phyloP scores from a whole-genome alignment of 2,797 vertebrate genomes.

The Tapera naevia region DNA sequence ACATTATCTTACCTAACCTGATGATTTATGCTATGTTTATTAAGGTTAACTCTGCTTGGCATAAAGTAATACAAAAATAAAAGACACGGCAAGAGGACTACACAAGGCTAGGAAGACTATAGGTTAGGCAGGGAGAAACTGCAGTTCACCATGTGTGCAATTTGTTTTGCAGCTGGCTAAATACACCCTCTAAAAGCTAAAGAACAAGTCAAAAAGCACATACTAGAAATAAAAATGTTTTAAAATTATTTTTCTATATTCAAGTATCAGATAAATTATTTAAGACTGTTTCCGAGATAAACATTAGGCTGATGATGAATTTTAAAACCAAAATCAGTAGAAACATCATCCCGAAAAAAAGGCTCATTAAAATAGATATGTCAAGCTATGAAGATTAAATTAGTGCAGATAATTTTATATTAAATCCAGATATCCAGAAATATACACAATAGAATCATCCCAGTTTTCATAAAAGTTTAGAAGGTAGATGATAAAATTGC shows the following conservation, averaged over 20 bases:
- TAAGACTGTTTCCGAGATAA: slow-evolving; percentile 10
- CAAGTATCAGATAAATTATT: slow-evolving; percentile 51
- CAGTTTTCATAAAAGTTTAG: slow-evolving; percentile 54
- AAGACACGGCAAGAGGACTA: neutral
- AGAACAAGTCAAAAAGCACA: slow-evolving; percentile 21
- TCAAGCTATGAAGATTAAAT: slow-evolving; percentile 49
- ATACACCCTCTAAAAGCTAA: neutral
- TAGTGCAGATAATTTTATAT: slow-evolving; percentile 64
- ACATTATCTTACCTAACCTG: neutral
- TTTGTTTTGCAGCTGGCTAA: neutral
- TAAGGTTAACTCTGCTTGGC: slow-evolving; percentile 33
- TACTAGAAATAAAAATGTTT: neutral
- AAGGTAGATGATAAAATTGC: slow-evolving; percentile 78
- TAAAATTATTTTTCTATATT: slow-evolving; percentile 9
- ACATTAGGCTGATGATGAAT: neutral
- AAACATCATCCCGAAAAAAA: slow-evolving; percentile 13
- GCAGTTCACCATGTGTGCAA: neutral
- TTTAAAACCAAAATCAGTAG: slow-evolving; percentile 29
- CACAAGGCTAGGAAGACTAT: neutral
- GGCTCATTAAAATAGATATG: slow-evolving; percentile 37
- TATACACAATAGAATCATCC: slow-evolving; percentile 49
- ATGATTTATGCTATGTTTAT: neutral
- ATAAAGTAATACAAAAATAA: neutral
- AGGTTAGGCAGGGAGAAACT: neutral
- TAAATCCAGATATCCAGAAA: slow-evolving; percentile 56